These are phyloP conservation scores for Helogale parvula DNA, from an alignment of 2,113 vertebrate species.

Conservation along the genomic window DNA sequence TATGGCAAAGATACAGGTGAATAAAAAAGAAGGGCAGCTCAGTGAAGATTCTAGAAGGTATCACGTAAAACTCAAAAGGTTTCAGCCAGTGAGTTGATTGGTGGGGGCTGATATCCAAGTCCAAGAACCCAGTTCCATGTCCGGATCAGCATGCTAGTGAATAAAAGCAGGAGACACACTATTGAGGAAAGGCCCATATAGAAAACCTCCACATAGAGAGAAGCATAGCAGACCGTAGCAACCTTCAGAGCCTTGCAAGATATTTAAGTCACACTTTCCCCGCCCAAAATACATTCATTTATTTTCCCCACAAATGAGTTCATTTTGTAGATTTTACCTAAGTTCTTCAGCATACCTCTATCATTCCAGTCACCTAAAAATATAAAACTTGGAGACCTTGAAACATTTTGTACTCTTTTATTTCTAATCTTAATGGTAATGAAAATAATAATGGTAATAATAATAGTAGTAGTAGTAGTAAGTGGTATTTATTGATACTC, in stretches of 20 bases:
- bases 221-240: background rate
- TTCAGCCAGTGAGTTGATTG: background rate
- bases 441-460: background rate
- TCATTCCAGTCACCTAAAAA: background rate
- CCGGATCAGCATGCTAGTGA: background rate
- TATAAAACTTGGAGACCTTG: background rate
- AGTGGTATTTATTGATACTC: background rate
- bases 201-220: background rate
- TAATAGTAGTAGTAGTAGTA: background rate
- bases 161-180: background rate
- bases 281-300: background rate
- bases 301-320: background rate
- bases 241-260: background rate
- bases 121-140: background rate
- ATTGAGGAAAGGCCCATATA: background rate
- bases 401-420: background rate
- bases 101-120: background rate
- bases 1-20: background rate
- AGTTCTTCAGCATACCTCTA: background rate
- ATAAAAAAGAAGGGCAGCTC: background rate
- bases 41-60: background rate
- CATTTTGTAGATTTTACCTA: background rate
- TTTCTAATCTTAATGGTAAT: background rate
- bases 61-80: conserved; percentile 39
- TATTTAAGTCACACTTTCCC: background rate